Conservation (phyloP, 1,140 invertebrate species). For the Heliconius melpomene region DNA sequence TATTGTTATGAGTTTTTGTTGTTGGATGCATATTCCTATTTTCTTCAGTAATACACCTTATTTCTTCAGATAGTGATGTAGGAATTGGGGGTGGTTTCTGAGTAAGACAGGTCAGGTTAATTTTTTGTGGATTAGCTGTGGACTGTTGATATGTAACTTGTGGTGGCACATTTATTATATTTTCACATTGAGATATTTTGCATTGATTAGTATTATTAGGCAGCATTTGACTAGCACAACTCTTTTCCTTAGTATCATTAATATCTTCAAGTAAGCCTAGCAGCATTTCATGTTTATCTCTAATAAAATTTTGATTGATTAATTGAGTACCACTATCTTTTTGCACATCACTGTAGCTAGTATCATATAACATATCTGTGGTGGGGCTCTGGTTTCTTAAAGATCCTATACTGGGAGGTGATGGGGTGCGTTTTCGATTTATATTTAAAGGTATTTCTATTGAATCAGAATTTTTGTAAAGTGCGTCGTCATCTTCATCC, state of each 20-base stretch:
- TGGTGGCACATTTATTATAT: not conserved
- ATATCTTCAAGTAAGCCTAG: constrained; percentile 61
- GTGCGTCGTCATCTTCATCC: constrained; percentile 78
- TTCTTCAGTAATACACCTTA: constrained; percentile 42
- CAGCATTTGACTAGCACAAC: not conserved
- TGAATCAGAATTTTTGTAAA: constrained; percentile 70
- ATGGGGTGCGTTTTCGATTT: constrained; percentile 40
- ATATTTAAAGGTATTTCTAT: constrained; percentile 34
- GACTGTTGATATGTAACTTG: not conserved
- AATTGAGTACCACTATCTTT: constrained; percentile 36
- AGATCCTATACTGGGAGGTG: constrained; percentile 43
- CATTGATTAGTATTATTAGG: not conserved
- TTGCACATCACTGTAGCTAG: constrained; percentile 41
- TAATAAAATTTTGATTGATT: constrained; percentile 47
- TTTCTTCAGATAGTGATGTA: constrained; percentile 46
- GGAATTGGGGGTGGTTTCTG: constrained; percentile 41
- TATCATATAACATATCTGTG: constrained; percentile 54
- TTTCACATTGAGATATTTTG: not conserved
- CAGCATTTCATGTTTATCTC: constrained; percentile 58
- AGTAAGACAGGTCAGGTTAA: not conserved
- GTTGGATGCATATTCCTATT: constrained; percentile 27
- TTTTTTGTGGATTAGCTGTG: not conserved
- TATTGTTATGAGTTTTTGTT: constrained; percentile 36
- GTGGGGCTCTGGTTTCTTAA: constrained; percentile 51
- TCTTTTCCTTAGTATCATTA: constrained; percentile 44